Evolutionary conservation across 1,140 invertebrate genomes (phyloP), one percentile per base, ranked within the genome.

Genomic region (Drosophila lini): DNA sequence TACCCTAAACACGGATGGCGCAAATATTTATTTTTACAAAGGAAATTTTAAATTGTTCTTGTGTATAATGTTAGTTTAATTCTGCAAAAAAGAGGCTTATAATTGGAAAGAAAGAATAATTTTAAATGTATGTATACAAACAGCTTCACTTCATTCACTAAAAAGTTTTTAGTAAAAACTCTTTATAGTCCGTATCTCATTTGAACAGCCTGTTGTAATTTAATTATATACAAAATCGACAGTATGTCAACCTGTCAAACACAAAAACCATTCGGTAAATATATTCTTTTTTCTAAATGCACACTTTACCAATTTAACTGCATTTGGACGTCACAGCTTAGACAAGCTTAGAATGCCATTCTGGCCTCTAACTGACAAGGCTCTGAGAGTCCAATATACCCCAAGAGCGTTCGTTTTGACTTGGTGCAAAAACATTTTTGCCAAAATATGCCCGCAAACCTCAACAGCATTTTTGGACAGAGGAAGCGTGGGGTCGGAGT

Each of bases 381-480:
- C 28, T 28, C 41, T 13, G 19, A 28, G 16, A 48, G 60, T 60
- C 62, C 19, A 31, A 48, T 68, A 77, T 77, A 68, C 74, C 73
- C 73, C 13, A 36, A 11, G 11, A 34, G 36, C 13, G 3, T 63
- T 50, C 16, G 40, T 9, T 48, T 52, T 57, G 64, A 40, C 42
- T 62, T 41, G 56, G 56, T 70, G 82, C 60, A 81, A 68, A 84
- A 84, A 88, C 80, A 89, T 81, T 88, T 80, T 70, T 83, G 57
- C 77, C 80, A 80, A 88, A 84, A 89, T 88, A 78, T 88, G 77
- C 80, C 84, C 80, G 84, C 84, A 88, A 88, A 89, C 84, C 84
- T 90, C 84, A 84, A 89, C 81, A 81, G 81, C 59, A 89, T 84
- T 83, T 89, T 75, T 58, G 41, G 48, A 48, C 34, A 38, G 41